phyloP scores from a whole-genome alignment of 2,113 vertebrate genomes.

The Rousettus leschenaultii region DNA sequence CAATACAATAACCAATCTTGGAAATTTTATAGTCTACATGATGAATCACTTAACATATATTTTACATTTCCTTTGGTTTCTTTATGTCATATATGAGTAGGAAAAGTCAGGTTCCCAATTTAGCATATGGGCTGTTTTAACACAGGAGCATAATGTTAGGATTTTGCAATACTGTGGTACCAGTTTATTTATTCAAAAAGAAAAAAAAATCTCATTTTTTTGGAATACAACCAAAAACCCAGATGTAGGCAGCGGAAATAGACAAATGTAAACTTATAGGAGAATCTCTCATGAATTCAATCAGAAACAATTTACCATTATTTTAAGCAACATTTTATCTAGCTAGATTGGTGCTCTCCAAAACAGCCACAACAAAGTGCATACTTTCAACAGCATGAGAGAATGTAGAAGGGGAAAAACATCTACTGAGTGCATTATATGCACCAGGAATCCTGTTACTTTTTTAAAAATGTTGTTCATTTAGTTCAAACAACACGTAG shows the following conservation, averaged over 20 bases:
- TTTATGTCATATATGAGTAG: background rate
- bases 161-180: background rate
- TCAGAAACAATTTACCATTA: background rate
- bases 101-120: background rate
- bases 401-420: background rate
- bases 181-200: background rate
- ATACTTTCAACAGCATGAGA: background rate
- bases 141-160: background rate
- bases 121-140: background rate
- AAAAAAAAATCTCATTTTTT: background rate
- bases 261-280: background rate
- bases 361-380: background rate
- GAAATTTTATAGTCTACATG: background rate
- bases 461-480: background rate
- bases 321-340: background rate
- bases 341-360: background rate
- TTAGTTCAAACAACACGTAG: background rate
- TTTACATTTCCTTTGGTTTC: background rate
- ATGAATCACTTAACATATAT: background rate
- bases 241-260: background rate
- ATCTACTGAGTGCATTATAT: background rate
- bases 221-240: background rate
- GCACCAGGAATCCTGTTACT: background rate
- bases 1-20: background rate
- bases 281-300: background rate